phyloP scores from a whole-genome alignment of 1,140 invertebrate species.

The Phocides pigmalion region DNA sequence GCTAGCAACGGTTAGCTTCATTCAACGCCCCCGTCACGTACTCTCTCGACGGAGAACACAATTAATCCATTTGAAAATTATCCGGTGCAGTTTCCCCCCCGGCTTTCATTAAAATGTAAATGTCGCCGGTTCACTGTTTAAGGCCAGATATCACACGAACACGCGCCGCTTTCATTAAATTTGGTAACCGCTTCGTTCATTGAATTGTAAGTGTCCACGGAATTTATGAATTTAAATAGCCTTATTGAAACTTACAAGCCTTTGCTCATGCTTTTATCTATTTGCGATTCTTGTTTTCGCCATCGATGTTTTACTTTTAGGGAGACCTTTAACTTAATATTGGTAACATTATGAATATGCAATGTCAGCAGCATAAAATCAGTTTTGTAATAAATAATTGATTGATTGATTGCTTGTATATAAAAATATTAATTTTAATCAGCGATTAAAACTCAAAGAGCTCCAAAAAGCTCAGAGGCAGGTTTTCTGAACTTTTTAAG shows the following conservation, averaged over 20 bases:
- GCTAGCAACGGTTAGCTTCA: constrained; percentile 20
- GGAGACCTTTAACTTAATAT: too few species aligned
- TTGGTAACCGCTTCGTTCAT: constrained; percentile 30
- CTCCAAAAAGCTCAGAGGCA: too few species aligned
- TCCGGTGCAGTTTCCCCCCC: constrained; percentile 60
- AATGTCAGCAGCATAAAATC: too few species aligned
- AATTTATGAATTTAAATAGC: constrained; percentile 55
- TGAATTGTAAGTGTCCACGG: constrained; percentile 42
- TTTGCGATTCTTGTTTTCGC: too few species aligned
- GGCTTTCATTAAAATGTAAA: constrained; percentile 78
- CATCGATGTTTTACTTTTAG: too few species aligned
- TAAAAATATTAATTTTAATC: too few species aligned
- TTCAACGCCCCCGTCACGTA: constrained; percentile 34
- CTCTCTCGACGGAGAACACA: constrained; percentile 49
- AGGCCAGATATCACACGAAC: constrained; percentile 48
- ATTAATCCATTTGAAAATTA: constrained; percentile 75
- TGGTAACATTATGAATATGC: too few species aligned
- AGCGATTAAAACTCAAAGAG: too few species aligned
- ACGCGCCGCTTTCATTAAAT: constrained; percentile 38
- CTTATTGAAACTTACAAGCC: constrained; percentile 14
- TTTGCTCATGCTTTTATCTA: constrained; percentile 20
- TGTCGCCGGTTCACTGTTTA: constrained; percentile 48
- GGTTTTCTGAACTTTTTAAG: too few species aligned
- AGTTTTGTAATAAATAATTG: too few species aligned
- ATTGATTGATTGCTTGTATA: too few species aligned